Evolutionary conservation across 2,113 vertebrate genomes (phyloP).

Genomic region (Entomyzon cyanotis): DNA sequence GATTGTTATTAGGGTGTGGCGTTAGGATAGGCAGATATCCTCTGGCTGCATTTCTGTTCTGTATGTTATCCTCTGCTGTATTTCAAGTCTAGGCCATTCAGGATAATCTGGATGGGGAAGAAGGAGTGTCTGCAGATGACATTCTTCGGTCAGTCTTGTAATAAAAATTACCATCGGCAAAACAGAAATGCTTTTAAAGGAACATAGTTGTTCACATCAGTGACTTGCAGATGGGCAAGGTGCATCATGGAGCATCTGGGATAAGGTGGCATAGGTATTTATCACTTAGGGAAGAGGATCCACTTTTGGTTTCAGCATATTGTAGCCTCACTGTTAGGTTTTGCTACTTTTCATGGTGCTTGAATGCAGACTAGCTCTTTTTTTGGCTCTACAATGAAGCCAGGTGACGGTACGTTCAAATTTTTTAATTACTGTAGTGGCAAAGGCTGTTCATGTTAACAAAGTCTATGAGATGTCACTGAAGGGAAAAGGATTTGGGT

Average conservation of each 20-base stretch:
- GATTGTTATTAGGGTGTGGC: not conserved
- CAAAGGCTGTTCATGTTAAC: not conserved
- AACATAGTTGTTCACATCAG: not conserved
- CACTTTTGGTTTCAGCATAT: not conserved
- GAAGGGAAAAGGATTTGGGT: not conserved
- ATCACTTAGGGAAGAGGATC: not conserved
- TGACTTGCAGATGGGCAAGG: not conserved
- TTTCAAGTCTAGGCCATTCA: not conserved
- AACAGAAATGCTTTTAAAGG: not conserved
- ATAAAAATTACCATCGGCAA: not conserved
- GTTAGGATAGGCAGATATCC: not conserved
- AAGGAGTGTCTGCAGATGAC: not conserved
- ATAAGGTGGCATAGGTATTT: not conserved
- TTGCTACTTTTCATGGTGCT: not conserved
- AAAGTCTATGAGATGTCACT: not conserved
- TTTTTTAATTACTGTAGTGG: not conserved
- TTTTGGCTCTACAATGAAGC: not conserved
- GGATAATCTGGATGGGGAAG: not conserved
- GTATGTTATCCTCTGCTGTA: not conserved
- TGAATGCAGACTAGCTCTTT: not conserved
- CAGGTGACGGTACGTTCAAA: rapidly evolving
- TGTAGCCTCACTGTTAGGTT: not conserved
- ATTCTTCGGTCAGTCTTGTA: not conserved
- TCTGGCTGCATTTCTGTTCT: not conserved
- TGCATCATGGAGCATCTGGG: not conserved